Base-by-base conservation (phyloP, 2,888 invertebrate species). In the Paralinhomoeus sp. region DNA sequence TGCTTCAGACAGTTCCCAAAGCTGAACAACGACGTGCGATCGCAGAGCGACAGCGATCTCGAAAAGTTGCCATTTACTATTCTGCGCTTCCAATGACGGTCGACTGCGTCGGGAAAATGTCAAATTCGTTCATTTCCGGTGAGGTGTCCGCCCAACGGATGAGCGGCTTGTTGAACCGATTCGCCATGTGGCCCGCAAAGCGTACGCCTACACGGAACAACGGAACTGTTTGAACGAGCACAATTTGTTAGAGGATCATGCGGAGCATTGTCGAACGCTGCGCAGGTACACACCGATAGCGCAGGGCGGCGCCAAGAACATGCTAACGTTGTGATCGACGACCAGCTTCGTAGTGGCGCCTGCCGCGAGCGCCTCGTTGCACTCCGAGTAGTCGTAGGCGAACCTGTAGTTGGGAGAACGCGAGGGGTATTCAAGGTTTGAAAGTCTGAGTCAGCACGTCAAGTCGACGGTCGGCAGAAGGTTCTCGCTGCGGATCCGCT, bases 81-180 rank as follows among this genome's bases (percentile, higher is more conserved):
- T 39, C 9, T 3, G 39, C 18, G 12, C 17, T 20, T 5, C 24
- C 39, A 24, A 39, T 39, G 12, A 12, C 18, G 9, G 17, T 24
- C 18, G 22, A 13, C 24, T 17, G n/a, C 2, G 45, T 41, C 2
- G 40, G 40, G 37, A 34, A 41, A 7, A 41, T 18, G n/a, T 24
- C 17, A 17, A 24, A 3, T 7, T 45, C 41, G 2, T 22, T 27
- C 21, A 41, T 5, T 18, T 36, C 41, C n/a, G 27, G 3, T 2
- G 22, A 13, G 17, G 45, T 41, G 17, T 41, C 45, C 13, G 37
- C 36, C 45, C 45, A 45, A 27, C 45, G 41, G 37, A 45, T 22
- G 36, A 45, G 23, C 17, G 45, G 45, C 18, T 21, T 21, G 41
- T 45, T 41, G 41, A 24, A 45, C 15, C 24, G 18, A 2, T 9